A percentile compares a stretch with the other conserved stretches of the same genome.
Conservation (phyloP, 1,140 invertebrate genomes). For the Neodiprion virginianus region DNA sequence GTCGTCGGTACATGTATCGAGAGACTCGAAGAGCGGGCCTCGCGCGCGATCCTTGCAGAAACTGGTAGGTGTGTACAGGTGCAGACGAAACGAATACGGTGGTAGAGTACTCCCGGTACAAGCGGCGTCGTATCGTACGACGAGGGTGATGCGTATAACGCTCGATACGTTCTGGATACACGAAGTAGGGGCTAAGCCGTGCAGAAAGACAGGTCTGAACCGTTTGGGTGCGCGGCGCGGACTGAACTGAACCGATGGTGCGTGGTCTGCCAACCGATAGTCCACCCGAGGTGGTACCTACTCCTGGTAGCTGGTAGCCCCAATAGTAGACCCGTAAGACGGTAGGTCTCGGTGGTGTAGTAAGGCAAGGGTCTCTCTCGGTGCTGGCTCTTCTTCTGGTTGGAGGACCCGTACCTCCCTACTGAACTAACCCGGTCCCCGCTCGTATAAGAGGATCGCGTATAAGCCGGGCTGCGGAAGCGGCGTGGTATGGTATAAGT, state of each 20-base stretch:
- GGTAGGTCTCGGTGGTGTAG: constrained; percentile 43
- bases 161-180: too few species aligned
- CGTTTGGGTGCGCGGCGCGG: constrained; percentile 62
- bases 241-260: constrained; percentile 63
- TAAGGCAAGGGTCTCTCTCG: constrained; percentile 41
- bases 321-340: constrained; percentile 48
- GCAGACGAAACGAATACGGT: too few species aligned
- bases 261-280: constrained; percentile 32
- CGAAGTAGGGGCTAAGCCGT: not conserved
- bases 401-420: constrained; percentile 61
- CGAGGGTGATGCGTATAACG: too few species aligned
- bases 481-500: not conserved
- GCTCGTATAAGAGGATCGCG: constrained; percentile 17
- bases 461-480: constrained; percentile 1
- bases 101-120: too few species aligned
- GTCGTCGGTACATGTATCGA: too few species aligned
- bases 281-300: constrained; percentile 4
- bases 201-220: constrained; percentile 55
- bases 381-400: constrained; percentile 53
- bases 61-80: too few species aligned
- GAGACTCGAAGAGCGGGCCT: too few species aligned
- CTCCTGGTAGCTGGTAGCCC: constrained; percentile 34
- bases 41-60: too few species aligned
- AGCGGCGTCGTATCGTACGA: too few species aligned
- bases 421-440: constrained; percentile 56